A percentile compares a stretch with the other conserved stretches of the same genome.
phyloP scores from a whole-genome alignment of 2,113 vertebrate species.

The Nettapus auritus region DNA sequence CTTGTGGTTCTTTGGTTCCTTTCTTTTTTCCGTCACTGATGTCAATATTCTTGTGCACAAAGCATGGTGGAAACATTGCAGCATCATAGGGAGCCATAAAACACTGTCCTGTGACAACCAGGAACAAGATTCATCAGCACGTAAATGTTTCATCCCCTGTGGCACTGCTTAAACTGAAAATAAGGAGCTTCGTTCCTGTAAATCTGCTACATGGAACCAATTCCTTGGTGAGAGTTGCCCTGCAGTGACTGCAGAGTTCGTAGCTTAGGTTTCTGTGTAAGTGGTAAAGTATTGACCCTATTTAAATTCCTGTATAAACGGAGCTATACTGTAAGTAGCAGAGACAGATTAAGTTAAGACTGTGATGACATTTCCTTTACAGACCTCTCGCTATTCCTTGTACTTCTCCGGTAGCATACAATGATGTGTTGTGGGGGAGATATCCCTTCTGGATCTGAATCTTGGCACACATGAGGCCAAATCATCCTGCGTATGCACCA shows the following conservation, averaged over 20 bases:
- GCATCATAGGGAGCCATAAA: not conserved
- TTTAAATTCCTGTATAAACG: not conserved
- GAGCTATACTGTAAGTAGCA: not conserved
- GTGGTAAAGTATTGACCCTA: not conserved
- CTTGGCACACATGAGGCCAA: not conserved
- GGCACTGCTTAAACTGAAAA: not conserved
- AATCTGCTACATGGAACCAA: not conserved
- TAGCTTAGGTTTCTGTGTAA: not conserved
- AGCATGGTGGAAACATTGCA: not conserved
- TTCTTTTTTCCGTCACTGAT: not conserved
- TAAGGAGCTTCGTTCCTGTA: not conserved
- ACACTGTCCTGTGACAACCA: not conserved
- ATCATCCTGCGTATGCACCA: not conserved
- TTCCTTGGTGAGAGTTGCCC: not conserved
- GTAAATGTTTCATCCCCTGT: constrained; percentile 39
- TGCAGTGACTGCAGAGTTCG: not conserved
- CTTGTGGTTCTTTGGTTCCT: not conserved
- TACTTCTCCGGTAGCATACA: not conserved
- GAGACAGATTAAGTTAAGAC: not conserved
- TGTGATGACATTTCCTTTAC: not conserved
- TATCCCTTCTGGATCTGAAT: not conserved
- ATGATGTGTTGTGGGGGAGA: not conserved
- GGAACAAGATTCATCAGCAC: constrained; percentile 3
- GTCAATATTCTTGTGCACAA: not conserved
- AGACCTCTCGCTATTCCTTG: not conserved